Conservation (phyloP, 1,140 invertebrate genomes). For the Pogonognathellus flavescens region DNA sequence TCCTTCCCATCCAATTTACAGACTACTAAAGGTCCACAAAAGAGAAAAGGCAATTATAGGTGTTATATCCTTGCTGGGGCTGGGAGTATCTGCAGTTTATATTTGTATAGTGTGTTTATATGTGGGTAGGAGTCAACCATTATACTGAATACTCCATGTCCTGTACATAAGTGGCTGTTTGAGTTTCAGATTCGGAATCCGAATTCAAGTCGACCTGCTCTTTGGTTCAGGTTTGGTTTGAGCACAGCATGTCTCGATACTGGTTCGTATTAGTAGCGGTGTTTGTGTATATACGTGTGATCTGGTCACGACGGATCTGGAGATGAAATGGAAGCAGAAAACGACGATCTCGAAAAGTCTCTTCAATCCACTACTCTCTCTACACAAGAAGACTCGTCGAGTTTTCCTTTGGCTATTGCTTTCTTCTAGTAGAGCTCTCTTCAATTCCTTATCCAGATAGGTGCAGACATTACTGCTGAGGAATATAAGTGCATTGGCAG, state of each 20-base stretch:
- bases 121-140: too few species aligned
- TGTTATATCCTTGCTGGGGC: too few species aligned
- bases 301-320: slow-evolving; percentile 1
- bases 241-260: neutral
- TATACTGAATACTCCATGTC: too few species aligned
- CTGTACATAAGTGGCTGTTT: slow-evolving; percentile 7
- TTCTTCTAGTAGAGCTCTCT: neutral
- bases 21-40: too few species aligned
- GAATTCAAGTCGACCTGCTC: slow-evolving; percentile 4
- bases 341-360: slow-evolving; percentile 23
- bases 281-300: neutral
- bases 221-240: neutral
- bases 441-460: neutral
- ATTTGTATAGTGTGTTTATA: neutral
- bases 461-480: too few species aligned
- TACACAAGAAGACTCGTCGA: neutral
- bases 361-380: slow-evolving; percentile 16
- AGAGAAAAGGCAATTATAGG: too few species aligned
- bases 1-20: too few species aligned
- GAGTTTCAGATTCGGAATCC: slow-evolving; percentile 34
- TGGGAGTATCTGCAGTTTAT: neutral
- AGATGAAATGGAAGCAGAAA: slow-evolving; percentile 20
- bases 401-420: neutral
- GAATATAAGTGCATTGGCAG: neutral
- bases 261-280: neutral